Evolutionary conservation across 2,888 invertebrate genomes (phyloP), one percentile per base, ranked within the genome.

Genomic region (Meta bourneti): DNA sequence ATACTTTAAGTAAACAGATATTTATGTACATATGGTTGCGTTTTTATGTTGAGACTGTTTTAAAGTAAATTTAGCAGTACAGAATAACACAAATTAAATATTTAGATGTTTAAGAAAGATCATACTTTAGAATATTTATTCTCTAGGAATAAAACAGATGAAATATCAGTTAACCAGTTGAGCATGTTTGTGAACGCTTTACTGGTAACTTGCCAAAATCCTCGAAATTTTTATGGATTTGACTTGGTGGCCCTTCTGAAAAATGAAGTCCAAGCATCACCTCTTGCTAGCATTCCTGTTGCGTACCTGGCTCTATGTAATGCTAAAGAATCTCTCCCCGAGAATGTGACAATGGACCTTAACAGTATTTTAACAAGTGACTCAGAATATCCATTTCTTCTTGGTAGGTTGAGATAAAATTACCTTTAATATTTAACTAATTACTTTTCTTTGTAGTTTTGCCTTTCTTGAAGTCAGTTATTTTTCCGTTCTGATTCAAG

Each of bases 181-280:
- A 85, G 77, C n/a, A 85, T 77, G 85, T 69, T 69, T 49, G 69
- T 85, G 7, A 85, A 85, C 61, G 75, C 85, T 77, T 61, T 85
- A n/a, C 11, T 49, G n/a, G 61, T 77, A n/a, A 51, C 69, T 54
- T 85, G 85, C 19, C 85, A 69, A 69, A 54, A 75, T 49, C 85
- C 85, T 7, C 48, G 52, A 13, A 61, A 85, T 16, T 85, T 85
- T 48, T 34, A 85, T 9, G 85, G 85, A n/a, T 77, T 34, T 49
- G 85, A 85, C 49, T 77, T 85, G 49, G 85, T 85, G 61, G n/a
- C 75, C 19, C 6, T 85, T 7, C 19, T 85, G 77, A 77, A 69
- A 51, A 61, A 85, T 0, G 16, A 75, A 48, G 20, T 49, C 7
- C 19, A 77, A n/a, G n/a, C 7, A 7, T 61, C 85, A 0, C 11